Evolutionary conservation across 2,888 invertebrate species (phyloP).

Genomic region (Agelastica alni): DNA sequence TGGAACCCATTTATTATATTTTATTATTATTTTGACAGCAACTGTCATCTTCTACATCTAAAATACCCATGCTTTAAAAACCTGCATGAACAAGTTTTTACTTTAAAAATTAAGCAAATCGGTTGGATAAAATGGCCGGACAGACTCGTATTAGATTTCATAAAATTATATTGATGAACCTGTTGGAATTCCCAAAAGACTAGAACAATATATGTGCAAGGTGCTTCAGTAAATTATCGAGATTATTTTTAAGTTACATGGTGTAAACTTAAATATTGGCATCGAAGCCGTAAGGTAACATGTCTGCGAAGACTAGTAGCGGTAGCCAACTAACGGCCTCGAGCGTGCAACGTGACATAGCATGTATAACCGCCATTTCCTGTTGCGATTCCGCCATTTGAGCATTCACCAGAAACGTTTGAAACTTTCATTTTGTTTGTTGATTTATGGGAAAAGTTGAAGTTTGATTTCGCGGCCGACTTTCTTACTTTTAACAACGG

Average conservation of each 20-base stretch:
- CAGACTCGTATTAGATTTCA: no score
- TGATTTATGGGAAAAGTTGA: constrained; percentile 44
- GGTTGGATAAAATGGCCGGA: no score
- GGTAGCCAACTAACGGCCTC: not conserved
- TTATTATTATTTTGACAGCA: no score
- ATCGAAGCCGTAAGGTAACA: constrained; percentile 1
- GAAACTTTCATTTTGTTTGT: constrained; percentile 43
- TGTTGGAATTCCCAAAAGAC: no score
- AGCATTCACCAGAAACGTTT: constrained; percentile 42
- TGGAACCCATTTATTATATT: no score
- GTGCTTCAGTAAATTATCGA: not conserved
- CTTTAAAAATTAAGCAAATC: no score
- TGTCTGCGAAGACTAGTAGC: not conserved
- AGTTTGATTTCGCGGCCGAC: constrained; percentile 38
- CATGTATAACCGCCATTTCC: constrained; percentile 41
- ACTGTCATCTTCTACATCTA: no score
- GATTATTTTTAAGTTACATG: not conserved
- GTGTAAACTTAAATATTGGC: constrained; percentile 6
- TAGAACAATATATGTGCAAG: no score
- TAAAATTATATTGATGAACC: no score
- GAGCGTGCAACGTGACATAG: constrained; percentile 19
- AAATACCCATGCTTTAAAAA: no score
- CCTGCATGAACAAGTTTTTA: no score
- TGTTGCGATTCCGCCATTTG: constrained; percentile 41
- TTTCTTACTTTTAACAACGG: constrained; percentile 21